phyloP scores from a whole-genome alignment of 2,797 vertebrate genomes.

The Dendrocincla fuliginosa region DNA sequence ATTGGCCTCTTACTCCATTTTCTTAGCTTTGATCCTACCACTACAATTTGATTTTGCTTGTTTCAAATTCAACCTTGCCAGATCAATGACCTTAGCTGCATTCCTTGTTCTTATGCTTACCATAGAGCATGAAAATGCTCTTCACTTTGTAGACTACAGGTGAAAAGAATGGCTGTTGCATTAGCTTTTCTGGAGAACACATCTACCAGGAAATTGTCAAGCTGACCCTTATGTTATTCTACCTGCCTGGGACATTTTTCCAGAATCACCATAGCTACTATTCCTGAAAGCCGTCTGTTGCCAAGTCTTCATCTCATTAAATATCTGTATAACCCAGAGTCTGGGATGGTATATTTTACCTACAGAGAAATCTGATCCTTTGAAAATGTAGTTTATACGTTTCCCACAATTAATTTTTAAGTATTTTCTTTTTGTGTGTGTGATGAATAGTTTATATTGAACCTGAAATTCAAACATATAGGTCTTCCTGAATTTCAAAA shows the following conservation, averaged over 20 bases:
- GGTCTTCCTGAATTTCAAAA: background rate
- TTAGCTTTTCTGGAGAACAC: background rate
- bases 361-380: background rate
- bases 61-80: background rate
- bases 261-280: background rate
- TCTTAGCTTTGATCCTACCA: background rate
- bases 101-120: background rate
- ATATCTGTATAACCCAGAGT: background rate
- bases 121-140: fast-evolving
- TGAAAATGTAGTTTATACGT: background rate
- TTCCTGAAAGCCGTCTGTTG: background rate
- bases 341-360: background rate
- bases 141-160: background rate
- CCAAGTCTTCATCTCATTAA: background rate
- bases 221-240: background rate
- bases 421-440: fast-evolving
- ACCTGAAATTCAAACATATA: background rate
- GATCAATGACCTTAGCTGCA: fast-evolving
- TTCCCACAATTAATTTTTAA: background rate
- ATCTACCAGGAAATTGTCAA: background rate
- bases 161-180: background rate
- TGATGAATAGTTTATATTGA: background rate
- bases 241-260: background rate
- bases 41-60: background rate
- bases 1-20: background rate